A percentile compares a stretch with the other conserved stretches of the same genome.
Conservation (phyloP, 2,113 vertebrate species). For the Enhydra lutris region DNA sequence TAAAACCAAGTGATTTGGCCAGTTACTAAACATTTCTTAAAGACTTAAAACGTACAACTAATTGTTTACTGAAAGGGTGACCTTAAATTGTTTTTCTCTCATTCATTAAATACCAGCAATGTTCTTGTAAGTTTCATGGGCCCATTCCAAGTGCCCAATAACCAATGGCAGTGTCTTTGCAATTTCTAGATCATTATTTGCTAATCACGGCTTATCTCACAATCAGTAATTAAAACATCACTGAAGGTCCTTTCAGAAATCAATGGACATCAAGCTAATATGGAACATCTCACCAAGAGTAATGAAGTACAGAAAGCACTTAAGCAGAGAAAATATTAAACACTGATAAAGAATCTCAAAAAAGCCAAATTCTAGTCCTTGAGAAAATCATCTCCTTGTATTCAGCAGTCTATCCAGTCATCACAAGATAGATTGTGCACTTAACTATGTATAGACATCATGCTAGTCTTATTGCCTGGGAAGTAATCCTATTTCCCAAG, state of each 20-base stretch:
- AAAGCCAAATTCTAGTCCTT: background rate
- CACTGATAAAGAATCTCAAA: background rate
- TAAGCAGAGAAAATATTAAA: background rate
- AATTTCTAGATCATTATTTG: slow-evolving; percentile 77
- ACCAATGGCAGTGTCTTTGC: slow-evolving; percentile 67
- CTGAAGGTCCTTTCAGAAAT: slow-evolving; percentile 74
- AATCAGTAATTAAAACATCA: slow-evolving; percentile 78
- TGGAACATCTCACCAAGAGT: slow-evolving; percentile 60
- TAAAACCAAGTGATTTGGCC: slow-evolving; percentile 1
- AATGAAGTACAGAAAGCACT: background rate
- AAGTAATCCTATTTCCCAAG: background rate
- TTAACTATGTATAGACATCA: background rate
- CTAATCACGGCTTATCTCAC: slow-evolving; percentile 79
- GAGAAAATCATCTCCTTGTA: background rate
- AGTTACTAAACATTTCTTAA: slow-evolving; percentile 74
- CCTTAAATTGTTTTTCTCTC: slow-evolving; percentile 56
- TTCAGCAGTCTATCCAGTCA: background rate
- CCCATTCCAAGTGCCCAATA: slow-evolving; percentile 71
- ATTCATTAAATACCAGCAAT: slow-evolving; percentile 74
- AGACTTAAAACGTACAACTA: slow-evolving; percentile 70
- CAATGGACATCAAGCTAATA: slow-evolving; percentile 67
- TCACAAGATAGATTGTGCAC: background rate
- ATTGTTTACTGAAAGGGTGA: slow-evolving; percentile 76
- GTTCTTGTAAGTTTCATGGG: slow-evolving; percentile 58
- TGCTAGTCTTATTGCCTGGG: background rate